Percentiles rank a stretch among this genome's conserved stretches.
phyloP scores from a whole-genome alignment of 2,888 invertebrate genomes.

The Petrophora chlorosata region DNA sequence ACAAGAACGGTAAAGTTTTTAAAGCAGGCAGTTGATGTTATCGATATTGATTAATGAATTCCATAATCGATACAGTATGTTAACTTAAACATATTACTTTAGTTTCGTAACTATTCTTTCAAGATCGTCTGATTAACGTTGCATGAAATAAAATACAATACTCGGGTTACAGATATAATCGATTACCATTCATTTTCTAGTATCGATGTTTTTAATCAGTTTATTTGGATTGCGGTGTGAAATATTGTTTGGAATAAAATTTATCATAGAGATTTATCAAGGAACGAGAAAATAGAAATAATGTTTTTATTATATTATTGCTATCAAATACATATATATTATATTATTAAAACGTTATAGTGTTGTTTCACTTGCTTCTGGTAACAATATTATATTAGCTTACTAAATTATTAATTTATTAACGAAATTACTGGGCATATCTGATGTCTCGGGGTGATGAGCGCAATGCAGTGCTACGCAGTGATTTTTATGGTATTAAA shows the following conservation, averaged over 20 bases:
- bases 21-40: too few species aligned
- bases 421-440: too few species aligned
- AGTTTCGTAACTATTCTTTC: constrained; percentile 2
- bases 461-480: too few species aligned
- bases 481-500: too few species aligned
- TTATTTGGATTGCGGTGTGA: constrained; percentile 8
- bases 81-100: constrained; percentile 2
- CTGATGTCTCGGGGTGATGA: too few species aligned
- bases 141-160: not conserved
- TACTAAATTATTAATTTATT: too few species aligned
- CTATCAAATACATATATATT: not conserved
- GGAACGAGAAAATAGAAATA: not conserved
- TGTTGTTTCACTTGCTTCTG: too few species aligned
- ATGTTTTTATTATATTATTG: too few species aligned
- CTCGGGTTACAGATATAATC: constrained; percentile 21
- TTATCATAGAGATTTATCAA: not conserved
- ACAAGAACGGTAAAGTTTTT: too few species aligned
- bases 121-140: constrained; percentile 10
- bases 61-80: not conserved
- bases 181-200: constrained; percentile 22
- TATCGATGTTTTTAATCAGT: constrained; percentile 17
- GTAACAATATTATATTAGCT: too few species aligned
- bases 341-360: too few species aligned
- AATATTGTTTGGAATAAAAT: constrained; percentile 1
- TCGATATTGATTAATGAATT: not conserved